These are phyloP conservation scores for Lophochroa leadbeateri DNA, from an alignment of 2,113 vertebrate genomes.

Conservation along the genomic window DNA sequence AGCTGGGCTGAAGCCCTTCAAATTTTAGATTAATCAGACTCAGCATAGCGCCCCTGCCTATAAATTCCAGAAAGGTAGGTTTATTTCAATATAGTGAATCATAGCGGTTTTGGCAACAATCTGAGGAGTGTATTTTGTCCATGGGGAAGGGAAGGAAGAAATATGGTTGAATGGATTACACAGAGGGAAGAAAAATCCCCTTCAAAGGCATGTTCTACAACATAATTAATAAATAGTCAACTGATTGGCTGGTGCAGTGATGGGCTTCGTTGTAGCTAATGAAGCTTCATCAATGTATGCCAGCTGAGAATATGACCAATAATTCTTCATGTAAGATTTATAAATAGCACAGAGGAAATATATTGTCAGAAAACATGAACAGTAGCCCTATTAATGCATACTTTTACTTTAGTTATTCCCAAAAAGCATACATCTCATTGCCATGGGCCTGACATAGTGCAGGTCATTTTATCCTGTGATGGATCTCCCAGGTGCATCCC, in stretches of 20 bases:
- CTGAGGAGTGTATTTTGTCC: background rate
- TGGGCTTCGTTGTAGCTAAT: constrained; percentile 26
- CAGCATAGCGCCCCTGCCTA: background rate
- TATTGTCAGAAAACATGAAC: constrained; percentile 33
- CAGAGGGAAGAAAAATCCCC: background rate
- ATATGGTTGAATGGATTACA: background rate
- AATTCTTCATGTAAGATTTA: constrained; percentile 37
- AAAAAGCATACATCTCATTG: background rate
- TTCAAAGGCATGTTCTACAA: constrained; percentile 20
- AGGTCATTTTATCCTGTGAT: background rate
- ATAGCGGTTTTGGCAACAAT: constrained; percentile 21
- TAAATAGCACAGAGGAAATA: constrained; percentile 41
- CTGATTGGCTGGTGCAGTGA: constrained; percentile 23
- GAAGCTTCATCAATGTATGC: constrained; percentile 15
- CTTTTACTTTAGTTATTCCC: constrained; percentile 48
- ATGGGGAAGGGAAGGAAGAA: constrained; percentile 5
- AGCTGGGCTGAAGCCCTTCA: constrained; percentile 35
- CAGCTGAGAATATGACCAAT: constrained; percentile 23
- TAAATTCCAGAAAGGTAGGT: constrained; percentile 41
- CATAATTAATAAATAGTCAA: constrained; percentile 50
- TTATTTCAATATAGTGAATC: constrained; percentile 14
- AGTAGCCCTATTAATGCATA: constrained; percentile 5
- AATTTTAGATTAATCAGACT: constrained; percentile 56
- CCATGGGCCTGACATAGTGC: background rate
- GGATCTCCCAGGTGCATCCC: background rate